Evolutionary conservation across 1,140 invertebrate species (phyloP), one percentile per base, ranked within the genome.

Genomic region (Ips nitidus): DNA sequence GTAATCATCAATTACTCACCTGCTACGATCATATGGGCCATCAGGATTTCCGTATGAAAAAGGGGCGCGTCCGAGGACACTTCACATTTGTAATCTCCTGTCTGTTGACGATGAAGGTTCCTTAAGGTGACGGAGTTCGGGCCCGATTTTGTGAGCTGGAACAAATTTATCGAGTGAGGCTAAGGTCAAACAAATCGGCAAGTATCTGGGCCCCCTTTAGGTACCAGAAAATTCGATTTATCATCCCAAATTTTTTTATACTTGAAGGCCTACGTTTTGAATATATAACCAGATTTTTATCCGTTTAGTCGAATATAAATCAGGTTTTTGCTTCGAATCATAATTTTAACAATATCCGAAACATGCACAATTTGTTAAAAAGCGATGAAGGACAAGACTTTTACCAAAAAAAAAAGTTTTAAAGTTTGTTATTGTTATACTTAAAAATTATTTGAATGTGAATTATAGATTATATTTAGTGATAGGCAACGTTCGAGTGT

Each of bases 91-190:
- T 88, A 89, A 42, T 73, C 75, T 2, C 86, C 87, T 40, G 82
- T 83, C 57, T 84, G 77, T 58, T 83, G 81, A 53, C 81, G 80
- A 41, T 86, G 84, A 1, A 91, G 86, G 45, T 87, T 86, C 7
- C 85, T 82, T 37, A 92, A 79, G 22, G 89, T 86, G 8, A 92
- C 88, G 69, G 84, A 84, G 70, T 88, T 85, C 0, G 84, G 83
- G 8, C 85, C 85, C 1, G 87, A 88, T 69, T 82, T 81, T 41
- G 83, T 84, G 52, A 88, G 80, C 87, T 89, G 80, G 41, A 78
- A 76, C 61, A 71, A 71, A 41, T 62, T 62, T 62, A 67, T 62
- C 43, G 60, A 62, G 40, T 52, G 38, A 62, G 60, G 40, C 45
- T 39, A 38, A 39, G 45, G 60, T 45, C 58, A 61, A 61, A 4